phyloP scores from a whole-genome alignment of 2,888 invertebrate genomes.

The Maniola hyperantus region DNA sequence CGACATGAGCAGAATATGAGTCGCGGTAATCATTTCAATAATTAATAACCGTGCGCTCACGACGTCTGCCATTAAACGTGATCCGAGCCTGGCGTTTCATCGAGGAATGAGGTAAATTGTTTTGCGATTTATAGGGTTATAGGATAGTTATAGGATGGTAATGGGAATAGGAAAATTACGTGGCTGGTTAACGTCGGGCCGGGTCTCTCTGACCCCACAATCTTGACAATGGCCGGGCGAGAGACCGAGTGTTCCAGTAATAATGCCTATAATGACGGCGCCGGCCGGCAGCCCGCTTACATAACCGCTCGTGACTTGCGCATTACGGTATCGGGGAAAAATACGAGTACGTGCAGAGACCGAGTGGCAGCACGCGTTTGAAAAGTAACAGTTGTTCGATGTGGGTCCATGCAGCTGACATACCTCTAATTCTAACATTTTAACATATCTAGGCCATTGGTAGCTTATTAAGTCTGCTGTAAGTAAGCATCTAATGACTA shows the following conservation, averaged over 20 bases:
- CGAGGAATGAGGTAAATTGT: constrained; percentile 64
- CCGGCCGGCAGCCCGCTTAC: constrained; percentile 76
- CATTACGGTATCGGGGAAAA: constrained; percentile 80
- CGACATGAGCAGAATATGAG: constrained; percentile 57
- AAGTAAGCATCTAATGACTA: too few relatives aligned
- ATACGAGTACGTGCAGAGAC: constrained; percentile 57
- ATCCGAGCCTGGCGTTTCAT: constrained; percentile 57
- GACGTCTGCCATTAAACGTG: constrained; percentile 67
- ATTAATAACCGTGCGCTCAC: constrained; percentile 75
- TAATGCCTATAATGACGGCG: constrained; percentile 78
- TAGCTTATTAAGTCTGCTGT: background rate
- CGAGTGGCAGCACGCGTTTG: constrained; percentile 37
- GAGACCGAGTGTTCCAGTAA: constrained; percentile 69
- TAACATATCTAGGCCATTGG: background rate
- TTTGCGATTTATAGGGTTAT: constrained; percentile 78
- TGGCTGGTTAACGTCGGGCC: constrained; percentile 60
- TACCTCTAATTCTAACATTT: background rate
- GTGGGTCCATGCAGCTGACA: background rate
- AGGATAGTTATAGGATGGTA: constrained; percentile 55
- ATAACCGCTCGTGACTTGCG: constrained; percentile 81
- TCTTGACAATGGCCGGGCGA: constrained; percentile 78
- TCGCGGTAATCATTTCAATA: constrained; percentile 68
- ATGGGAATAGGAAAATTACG: constrained; percentile 75
- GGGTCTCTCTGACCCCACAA: constrained; percentile 77
- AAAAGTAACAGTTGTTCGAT: constrained; percentile 19